Evolutionary conservation across 2,113 vertebrate genomes (phyloP).

Genomic region (Scomber scombrus): DNA sequence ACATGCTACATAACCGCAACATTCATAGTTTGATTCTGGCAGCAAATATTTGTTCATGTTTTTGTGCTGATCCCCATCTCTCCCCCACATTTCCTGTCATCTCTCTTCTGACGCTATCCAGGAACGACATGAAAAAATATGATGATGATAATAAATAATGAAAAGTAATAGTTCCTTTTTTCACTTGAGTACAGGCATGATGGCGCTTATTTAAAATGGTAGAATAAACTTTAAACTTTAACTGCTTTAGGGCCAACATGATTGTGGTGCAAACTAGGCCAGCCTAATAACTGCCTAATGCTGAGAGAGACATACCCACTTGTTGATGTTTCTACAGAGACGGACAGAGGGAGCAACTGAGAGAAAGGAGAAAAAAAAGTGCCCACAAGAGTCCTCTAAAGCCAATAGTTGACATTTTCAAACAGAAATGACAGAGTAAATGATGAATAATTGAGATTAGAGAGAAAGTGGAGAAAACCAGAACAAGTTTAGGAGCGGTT

Average conservation of each 20-base stretch:
- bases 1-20: no score
- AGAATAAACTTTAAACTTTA: no score
- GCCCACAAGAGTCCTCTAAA: neutral
- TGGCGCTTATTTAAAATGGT: no score
- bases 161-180: no score
- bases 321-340: slow-evolving; percentile 11
- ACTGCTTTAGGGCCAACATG: neutral
- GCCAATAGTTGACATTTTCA: neutral
- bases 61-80: no score
- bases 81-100: no score
- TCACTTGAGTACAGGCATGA: no score
- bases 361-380: neutral
- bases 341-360: neutral
- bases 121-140: no score
- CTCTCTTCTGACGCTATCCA: no score
- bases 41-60: no score
- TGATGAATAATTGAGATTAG: neutral
- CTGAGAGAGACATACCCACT: neutral
- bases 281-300: neutral
- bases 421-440: neutral
- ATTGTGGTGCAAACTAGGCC: slow-evolving; percentile 1
- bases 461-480: neutral
- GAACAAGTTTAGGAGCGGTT: slow-evolving; percentile 28
- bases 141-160: no score
- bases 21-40: neutral